Base-by-base conservation (phyloP, 2,113 vertebrate genomes). In the Misgurnus anguillicaudatus region DNA sequence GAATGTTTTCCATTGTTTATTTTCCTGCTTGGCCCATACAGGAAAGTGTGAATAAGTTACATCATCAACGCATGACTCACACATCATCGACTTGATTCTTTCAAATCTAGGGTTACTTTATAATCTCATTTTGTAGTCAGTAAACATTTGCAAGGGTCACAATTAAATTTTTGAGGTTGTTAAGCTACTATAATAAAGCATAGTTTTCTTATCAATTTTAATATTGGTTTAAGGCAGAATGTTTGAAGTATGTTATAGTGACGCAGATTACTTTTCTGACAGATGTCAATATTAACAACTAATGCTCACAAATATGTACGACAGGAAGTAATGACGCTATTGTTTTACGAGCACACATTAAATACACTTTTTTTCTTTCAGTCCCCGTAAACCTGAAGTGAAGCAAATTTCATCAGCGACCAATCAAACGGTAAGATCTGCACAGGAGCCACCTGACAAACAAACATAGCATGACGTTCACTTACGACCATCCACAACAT, bases 11-110 rank as follows among this genome's bases (percentile, higher is more conserved):
- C 87, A 89, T 92, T 92, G 89, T 90, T 90, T 85, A 82, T 82
- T 88, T 88, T 83, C 83, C 77, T 55, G 76, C n/a, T 17, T 90
- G 89, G 91, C 78, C 91, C 90, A 91, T 85, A 84, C 60, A 87
- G 87, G 87, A 89, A 90, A 92, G 85, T 87, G 86, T 86, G 88
- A 90, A 89, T 85, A 76, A 79, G 81, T 87, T 75, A 77, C 16
- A 36, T 31, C 41, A 73, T 73, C 76, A 65, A 63, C 24, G 45
- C 36, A 24, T 68, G 38, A 74, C 63, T 55, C 68, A 79, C 69
- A 64, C 69, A 60, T 80, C 60, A 80, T 79, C 48, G 63, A 84
- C 88, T 75, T 67, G 19, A 77, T 80, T 73, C 55, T 68, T 89
- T 77, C 83, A 77, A 86, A 58, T 58, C 84, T 83, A 89, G 91